phyloP scores from a whole-genome alignment of 2,797 vertebrate species.

The Thunnus albacares region DNA sequence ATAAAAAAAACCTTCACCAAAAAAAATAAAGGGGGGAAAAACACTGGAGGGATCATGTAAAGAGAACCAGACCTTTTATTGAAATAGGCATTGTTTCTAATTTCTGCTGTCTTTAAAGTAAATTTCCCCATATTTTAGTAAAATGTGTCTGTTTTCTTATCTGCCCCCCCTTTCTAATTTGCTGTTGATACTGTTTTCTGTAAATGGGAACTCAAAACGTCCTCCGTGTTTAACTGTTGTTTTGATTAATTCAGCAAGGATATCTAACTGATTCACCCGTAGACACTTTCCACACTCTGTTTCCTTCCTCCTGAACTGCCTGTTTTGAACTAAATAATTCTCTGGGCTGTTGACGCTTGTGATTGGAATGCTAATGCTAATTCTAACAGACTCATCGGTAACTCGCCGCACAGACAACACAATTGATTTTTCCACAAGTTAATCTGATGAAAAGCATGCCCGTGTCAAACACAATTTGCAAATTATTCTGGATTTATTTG shows the following conservation, averaged over 20 bases:
- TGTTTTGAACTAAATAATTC: conserved; percentile 27
- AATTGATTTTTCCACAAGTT: conserved; percentile 19
- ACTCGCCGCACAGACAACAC: background rate
- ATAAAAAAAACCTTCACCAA: no score
- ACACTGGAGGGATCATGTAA: no score
- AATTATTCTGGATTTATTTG: conserved; percentile 6
- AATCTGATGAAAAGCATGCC: background rate
- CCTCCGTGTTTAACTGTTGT: no score
- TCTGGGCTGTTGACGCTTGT: conserved; percentile 31
- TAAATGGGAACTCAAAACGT: no score
- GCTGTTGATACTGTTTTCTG: background rate
- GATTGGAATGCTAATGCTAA: conserved; percentile 35
- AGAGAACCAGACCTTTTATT: background rate
- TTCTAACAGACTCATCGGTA: conserved; percentile 18
- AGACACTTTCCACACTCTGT: background rate
- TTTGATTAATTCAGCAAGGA: background rate
- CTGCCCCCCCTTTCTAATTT: background rate
- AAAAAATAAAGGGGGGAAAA: no score
- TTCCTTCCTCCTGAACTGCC: conserved; percentile 2
- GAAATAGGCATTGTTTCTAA: background rate
- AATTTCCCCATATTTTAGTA: background rate
- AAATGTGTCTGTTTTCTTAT: background rate
- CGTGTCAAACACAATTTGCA: conserved; percentile 17
- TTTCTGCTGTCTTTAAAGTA: no score
- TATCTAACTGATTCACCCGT: background rate